Base-by-base conservation (phyloP, 2,797 vertebrate genomes). In the Notoglanidium macrostoma region DNA sequence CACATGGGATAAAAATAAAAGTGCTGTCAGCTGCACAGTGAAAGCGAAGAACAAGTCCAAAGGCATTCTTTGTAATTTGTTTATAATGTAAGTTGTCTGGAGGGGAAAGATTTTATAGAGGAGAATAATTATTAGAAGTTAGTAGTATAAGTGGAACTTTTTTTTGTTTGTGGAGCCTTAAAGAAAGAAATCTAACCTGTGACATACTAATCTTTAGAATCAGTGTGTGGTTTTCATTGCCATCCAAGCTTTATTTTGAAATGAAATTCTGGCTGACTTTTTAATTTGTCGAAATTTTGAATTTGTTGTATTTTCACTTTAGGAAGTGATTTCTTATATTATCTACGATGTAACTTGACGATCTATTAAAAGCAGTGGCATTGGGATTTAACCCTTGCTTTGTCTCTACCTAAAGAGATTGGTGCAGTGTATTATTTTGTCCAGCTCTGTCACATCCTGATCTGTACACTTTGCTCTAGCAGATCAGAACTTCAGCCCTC, bases 1-100 rank as follows among this genome's bases (percentile, higher is more conserved):
- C 81, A 85, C 76, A 44, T 61, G 14, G 49, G 35, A 26, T 85
- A 67, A 87, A 87, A 87, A 87, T 85, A 79, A 19, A 78, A 44
- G 23, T 81, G 89, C 59, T 57, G 32, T 84, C 55, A 72, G 74
- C 57, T 76, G 79, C 35, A 35, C 70, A 57, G 70, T 1, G 19
- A 73, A 88, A 59, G 65, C 54, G 1, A 40, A 57, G 46, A 86
- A 79, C 32, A 51, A 83, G 49, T 67, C 29, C 17, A 7, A 59
- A 84, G 65, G 21, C 63, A 79, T 78, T 78, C 61, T 5, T 57
- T 78, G 32, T 68, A n/a, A 63, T 77, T 77, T 68, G 73, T 61
- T 80, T 26, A 44, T 26, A 80, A 40, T 59, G 8, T 40, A 59
- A 79, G 32, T 40, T 40, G 29, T 65, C 15, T 40, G 35, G 26